Percentiles rank a stretch among this genome's conserved stretches.
phyloP scores from a whole-genome alignment of 2,113 vertebrate species.

The Pelecanus crispus region DNA sequence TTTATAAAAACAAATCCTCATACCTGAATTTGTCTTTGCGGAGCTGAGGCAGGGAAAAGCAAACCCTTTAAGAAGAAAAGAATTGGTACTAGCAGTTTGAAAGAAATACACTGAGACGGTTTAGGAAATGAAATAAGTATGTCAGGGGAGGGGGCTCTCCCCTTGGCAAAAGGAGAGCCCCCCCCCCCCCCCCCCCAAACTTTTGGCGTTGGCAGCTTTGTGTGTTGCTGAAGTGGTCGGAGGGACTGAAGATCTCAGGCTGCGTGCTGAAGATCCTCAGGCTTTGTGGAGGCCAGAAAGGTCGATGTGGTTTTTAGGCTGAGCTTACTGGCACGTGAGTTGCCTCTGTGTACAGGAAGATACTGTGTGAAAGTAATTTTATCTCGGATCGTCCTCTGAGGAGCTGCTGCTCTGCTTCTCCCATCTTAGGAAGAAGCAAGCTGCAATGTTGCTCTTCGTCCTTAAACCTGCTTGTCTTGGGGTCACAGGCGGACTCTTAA shows the following conservation, averaged over 20 bases:
- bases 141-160: neutral
- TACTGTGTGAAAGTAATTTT: neutral
- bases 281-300: neutral
- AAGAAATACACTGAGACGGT: neutral
- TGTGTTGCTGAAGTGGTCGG: rapidly evolving
- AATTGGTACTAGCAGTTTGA: neutral
- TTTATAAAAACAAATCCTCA: rapidly evolving
- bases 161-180: neutral
- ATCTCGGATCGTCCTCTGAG: neutral
- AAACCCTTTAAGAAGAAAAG: neutral
- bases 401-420: neutral
- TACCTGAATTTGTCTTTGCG: rapidly evolving
- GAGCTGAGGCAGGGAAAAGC: neutral
- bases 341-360: neutral
- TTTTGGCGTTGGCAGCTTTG: neutral
- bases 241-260: neutral
- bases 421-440: neutral
- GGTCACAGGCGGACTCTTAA: neutral
- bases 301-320: neutral
- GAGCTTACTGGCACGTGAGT: neutral
- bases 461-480: neutral
- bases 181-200: too few species aligned
- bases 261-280: neutral
- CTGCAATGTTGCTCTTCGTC: neutral
- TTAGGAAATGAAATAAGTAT: neutral